Conservation (phyloP, 2,113 vertebrate genomes). For the Hippoglossus stenolepis region DNA sequence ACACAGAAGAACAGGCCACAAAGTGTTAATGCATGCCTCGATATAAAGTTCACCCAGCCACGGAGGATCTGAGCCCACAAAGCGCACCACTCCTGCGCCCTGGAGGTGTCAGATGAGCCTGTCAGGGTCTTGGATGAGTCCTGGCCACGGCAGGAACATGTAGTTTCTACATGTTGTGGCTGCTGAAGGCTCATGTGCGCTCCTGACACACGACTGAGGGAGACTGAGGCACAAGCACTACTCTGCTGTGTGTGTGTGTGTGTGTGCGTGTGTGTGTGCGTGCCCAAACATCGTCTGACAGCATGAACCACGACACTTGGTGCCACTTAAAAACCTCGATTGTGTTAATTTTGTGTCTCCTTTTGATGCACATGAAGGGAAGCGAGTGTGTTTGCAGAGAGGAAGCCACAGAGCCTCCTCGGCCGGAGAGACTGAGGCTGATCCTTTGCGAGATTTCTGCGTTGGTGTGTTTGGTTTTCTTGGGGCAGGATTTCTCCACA, state of each 20-base stretch:
- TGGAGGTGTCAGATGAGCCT: constrained; percentile 9
- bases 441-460: constrained; percentile 13
- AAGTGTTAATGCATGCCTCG: constrained; percentile 81
- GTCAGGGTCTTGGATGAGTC: background rate
- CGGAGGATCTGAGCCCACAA: constrained; percentile 36
- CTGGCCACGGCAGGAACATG: constrained; percentile 40
- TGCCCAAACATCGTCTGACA: constrained; percentile 22
- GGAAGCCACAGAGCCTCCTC: constrained; percentile 30
- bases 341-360: background rate
- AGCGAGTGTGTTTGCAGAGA: background rate
- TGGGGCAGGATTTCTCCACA: background rate
- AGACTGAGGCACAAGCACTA: constrained; percentile 42
- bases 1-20: constrained; percentile 78
- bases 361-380: background rate
- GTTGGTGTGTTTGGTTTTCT: background rate
- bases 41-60: constrained; percentile 67
- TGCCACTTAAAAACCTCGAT: constrained; percentile 1
- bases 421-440: constrained; percentile 31
- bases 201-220: constrained; percentile 52
- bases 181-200: constrained; percentile 58
- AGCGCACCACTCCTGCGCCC: constrained; percentile 23
- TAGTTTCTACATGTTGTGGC: constrained; percentile 18
- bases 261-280: background rate
- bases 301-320: constrained; percentile 23
- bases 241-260: constrained; percentile 13